These are phyloP conservation scores for Phortica magna DNA, from an alignment of 2,888 invertebrate genomes.

Conservation along the genomic window DNA sequence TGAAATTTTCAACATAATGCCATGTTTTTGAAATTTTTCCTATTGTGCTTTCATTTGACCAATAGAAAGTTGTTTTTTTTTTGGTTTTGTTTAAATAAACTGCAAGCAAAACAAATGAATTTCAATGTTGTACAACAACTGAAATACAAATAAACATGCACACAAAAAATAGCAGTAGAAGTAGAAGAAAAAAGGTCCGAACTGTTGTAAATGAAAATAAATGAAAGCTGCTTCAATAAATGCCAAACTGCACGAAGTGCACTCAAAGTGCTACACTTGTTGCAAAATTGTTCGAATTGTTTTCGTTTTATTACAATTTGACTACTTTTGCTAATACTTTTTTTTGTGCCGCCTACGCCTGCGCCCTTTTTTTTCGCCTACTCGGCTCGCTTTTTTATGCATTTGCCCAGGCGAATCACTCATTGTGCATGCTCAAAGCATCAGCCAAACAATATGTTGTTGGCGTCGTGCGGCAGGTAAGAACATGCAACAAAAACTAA, in stretches of 20 bases:
- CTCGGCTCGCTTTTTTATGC: no score
- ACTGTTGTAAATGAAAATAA: conserved; percentile 14
- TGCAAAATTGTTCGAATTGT: conserved; percentile 56
- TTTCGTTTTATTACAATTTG: conserved; percentile 56
- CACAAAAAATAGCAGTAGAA: no score
- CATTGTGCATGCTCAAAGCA: not conserved
- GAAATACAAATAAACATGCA: no score
- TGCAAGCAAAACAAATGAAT: no score
- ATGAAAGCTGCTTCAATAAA: conserved; percentile 26
- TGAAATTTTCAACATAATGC: no score
- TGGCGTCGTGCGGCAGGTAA: conserved; percentile 46
- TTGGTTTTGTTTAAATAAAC: no score
- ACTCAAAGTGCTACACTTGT: conserved; percentile 59
- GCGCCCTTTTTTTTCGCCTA: no score
- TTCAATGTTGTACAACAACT: no score
- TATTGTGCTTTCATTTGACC: no score
- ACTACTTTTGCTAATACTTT: not conserved
- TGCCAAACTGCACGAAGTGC: conserved; percentile 38
- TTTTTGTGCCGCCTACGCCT: not conserved
- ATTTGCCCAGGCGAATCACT: not conserved
- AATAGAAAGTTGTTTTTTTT: no score
- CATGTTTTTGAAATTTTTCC: no score
- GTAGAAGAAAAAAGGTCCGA: not conserved
- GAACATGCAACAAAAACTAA: conserved; percentile 51
- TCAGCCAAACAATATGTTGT: not conserved